Evolutionary conservation across 2,797 vertebrate genomes (phyloP).

Genomic region (Propithecus deckenii): DNA sequence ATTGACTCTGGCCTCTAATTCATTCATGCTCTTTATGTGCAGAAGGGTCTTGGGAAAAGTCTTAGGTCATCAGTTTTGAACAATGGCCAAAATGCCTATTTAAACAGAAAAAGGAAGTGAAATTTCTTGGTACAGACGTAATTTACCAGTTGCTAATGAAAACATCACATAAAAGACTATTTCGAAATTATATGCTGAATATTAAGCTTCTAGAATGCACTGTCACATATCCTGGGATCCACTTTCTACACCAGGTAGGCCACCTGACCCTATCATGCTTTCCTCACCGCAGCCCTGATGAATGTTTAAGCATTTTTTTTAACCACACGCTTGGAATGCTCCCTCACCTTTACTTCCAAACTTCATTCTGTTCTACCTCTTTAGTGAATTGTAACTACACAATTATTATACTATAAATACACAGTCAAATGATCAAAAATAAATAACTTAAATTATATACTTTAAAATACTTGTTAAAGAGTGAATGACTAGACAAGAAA

Average conservation of each 20-base stretch:
- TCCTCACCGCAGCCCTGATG: neutral
- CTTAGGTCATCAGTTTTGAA: slow-evolving; percentile 50
- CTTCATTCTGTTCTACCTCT: neutral
- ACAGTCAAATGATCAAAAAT: neutral
- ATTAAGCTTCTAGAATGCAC: neutral
- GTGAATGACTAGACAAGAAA: neutral
- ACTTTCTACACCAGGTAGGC: neutral
- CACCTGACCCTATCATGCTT: neutral
- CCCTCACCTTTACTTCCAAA: neutral
- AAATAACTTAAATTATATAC: neutral
- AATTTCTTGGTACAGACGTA: slow-evolving; percentile 56
- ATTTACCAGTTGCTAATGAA: slow-evolving; percentile 53
- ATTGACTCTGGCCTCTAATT: neutral
- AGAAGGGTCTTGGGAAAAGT: neutral
- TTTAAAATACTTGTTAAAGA: neutral
- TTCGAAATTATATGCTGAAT: neutral
- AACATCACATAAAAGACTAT: slow-evolving; percentile 33
- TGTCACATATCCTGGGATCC: neutral
- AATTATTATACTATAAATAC: neutral
- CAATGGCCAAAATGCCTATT: slow-evolving; percentile 37
- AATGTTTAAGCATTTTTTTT: neutral
- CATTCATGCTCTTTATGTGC: neutral
- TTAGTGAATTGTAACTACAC: neutral
- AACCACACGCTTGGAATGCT: neutral
- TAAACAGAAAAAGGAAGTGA: slow-evolving; percentile 33